Evolutionary conservation across 2,797 vertebrate genomes (phyloP), one percentile per base, ranked within the genome.

Genomic region (Psittacula echo): DNA sequence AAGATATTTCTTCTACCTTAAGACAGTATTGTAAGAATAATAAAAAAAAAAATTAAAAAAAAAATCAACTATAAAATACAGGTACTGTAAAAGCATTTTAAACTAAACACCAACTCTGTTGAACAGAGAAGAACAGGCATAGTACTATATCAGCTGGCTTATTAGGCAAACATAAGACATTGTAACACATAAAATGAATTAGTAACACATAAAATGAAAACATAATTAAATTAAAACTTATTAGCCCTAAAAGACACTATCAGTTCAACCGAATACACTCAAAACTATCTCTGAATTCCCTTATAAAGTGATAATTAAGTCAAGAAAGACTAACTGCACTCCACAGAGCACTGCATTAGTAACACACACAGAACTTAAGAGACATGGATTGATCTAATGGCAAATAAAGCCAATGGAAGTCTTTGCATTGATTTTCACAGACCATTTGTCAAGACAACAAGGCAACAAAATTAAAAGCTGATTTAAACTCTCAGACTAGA

Each of bases 301-400:
- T 85, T 85, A 83, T 10, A 72, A 80, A 70, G 75, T 72, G 37
- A 39, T 74, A 81, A 72, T 84, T 89, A 90, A 87, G 53, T 82
- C 56, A 94, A 75, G 88, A 89, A 87, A 77, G 65, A 82, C 81
- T 89, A 92, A 87, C 11, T 77, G 65, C 42, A 85, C 90, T 94
- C 95, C 77, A 32, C 27, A 90, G 82, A 91, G 61, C 45, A 58
- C n/a, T 85, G 53, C 45, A 82, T 37, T 73, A 80, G 47, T 44
- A 93, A 87, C 29, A 87, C 48, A 71, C 11, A 42, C 27, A 75
- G 53, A 50, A 80, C 71, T 92, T 72, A 87, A 85, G 61, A 77
- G 74, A 82, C 53, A 44, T 5, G 14, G 74, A 67, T 24, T 87
- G 65, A 87, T 85, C 81, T 93, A 89, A 90, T 2, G 77, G 78